phyloP scores from a whole-genome alignment of 1,140 invertebrate genomes.

The Telenomus remus region DNA sequence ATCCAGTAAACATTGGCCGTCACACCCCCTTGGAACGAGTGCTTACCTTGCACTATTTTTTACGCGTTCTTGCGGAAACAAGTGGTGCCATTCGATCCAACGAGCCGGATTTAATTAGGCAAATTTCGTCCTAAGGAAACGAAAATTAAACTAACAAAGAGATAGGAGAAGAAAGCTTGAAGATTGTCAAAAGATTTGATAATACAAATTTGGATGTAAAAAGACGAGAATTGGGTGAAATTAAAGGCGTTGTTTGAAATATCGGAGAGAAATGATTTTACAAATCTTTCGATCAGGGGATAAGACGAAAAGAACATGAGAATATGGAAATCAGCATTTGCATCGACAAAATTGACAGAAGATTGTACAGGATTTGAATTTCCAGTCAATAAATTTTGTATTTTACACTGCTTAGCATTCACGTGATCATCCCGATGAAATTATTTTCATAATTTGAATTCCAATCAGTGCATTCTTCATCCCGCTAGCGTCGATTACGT shows the following conservation, averaged over 20 bases:
- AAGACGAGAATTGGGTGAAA: no score
- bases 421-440: conserved; percentile 16
- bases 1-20: conserved; percentile 31
- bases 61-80: conserved; percentile 2
- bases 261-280: no score
- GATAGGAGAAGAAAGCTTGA: no score
- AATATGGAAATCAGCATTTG: neutral
- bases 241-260: no score
- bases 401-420: conserved; percentile 16
- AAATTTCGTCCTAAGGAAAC: neutral
- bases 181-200: no score
- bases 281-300: no score
- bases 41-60: conserved; percentile 27
- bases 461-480: conserved; percentile 37
- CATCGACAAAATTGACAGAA: neutral
- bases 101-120: conserved; percentile 13
- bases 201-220: no score
- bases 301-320: neutral
- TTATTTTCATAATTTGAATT: conserved; percentile 43
- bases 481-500: conserved; percentile 25
- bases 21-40: neutral
- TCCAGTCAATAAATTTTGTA: conserved; percentile 11
- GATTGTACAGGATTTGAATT: conserved; percentile 6
- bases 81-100: neutral
- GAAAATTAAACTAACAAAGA: neutral